Base-by-base conservation (phyloP, 2,888 invertebrate genomes). In the Digitonthophagus gazella region DNA sequence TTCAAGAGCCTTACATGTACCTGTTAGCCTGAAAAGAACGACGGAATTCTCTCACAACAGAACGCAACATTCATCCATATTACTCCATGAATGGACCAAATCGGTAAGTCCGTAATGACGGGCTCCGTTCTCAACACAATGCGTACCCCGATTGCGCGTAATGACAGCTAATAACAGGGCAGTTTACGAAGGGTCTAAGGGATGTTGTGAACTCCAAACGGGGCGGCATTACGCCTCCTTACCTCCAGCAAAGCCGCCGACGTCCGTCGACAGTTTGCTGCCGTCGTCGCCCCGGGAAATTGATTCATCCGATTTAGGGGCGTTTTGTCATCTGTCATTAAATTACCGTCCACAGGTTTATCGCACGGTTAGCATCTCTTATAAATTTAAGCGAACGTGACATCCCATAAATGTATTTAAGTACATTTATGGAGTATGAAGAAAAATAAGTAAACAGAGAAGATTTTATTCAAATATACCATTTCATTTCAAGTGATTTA, bases 101-200 rank as follows among this genome's bases (percentile, higher is more conserved):
- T 15, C 15, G 65, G 58, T 58, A 68, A 68, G 64, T 44, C 16
- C 65, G 65, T 68, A 68, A 68, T 68, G 65, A 68, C 28, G 56
- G 68, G 68, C 65, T 68, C 68, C 58, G 44, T 68, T 68, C 65
- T 44, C 20, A 19, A 58, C 68, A 68, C 68, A 68, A 68, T 68
- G 58, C 54, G 16, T 14, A 15, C n/a, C 58, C 65, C 63, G 64
- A 71, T 71, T 66, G 64, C 67, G 64, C 65, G 58, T 69, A 69
- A 69, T 67, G 71, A 68, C 66, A 66, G 57, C 64, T 71, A 68
- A 71, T 71, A 22, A 66, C 67, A 66, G 68, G 68, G 58, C 55
- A 64, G 67, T 68, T 61, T 66, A 19, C 18, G 54, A 44, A 44
- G 16, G 65, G 55, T 55, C 54, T 2, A n/a, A 65, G 15, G 6